These are phyloP conservation scores for Griposia aprilina DNA, from an alignment of 2,888 invertebrate genomes.

Conservation along the genomic window DNA sequence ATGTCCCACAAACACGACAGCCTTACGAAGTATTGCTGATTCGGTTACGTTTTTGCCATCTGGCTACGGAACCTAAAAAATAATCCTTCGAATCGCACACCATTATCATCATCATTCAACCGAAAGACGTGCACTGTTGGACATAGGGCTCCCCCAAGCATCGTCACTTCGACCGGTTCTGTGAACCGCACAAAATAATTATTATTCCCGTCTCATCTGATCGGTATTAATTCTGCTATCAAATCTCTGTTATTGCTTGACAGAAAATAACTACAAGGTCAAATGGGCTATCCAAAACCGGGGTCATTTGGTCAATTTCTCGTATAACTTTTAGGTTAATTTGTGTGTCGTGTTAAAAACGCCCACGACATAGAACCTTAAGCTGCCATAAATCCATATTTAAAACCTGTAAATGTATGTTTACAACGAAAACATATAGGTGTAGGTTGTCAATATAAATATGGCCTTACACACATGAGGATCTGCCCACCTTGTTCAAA, in stretches of 20 bases:
- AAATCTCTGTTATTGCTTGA: neutral
- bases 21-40: neutral
- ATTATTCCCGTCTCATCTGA: neutral
- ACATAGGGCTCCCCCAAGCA: too few relatives aligned
- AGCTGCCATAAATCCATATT: constrained; percentile 38
- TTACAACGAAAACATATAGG: constrained; percentile 41
- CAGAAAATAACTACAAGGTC: neutral
- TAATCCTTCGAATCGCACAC: neutral
- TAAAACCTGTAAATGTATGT: constrained; percentile 38
- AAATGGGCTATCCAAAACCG: neutral
- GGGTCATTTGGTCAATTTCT: neutral
- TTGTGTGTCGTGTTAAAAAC: neutral
- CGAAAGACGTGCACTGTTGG: too few relatives aligned
- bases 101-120: too few relatives aligned
- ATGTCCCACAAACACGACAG: neutral
- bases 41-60: neutral
- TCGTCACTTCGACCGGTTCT: too few relatives aligned
- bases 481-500: constrained; percentile 59
- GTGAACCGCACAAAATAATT: too few relatives aligned
- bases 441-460: constrained; percentile 61
- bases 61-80: neutral
- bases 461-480: constrained; percentile 52
- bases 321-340: neutral
- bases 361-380: constrained; percentile 23
- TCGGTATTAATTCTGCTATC: neutral